Percentiles rank a stretch among this genome's conserved stretches.
Evolutionary conservation across 2,797 vertebrate genomes (phyloP).

Genomic region (Myotis findleyi): DNA sequence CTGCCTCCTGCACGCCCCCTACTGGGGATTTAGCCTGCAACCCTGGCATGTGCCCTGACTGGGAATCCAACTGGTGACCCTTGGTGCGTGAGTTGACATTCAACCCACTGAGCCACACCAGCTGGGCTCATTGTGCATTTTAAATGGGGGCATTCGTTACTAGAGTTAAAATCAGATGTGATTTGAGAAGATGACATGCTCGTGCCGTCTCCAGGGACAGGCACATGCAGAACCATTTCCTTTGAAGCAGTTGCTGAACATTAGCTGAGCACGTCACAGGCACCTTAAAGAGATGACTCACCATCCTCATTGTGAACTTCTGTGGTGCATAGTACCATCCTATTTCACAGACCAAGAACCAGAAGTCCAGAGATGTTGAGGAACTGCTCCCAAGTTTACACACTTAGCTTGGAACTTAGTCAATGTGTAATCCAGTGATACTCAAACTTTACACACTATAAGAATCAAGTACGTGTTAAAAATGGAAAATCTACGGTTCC

Average conservation of each 20-base stretch:
- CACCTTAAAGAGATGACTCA: neutral
- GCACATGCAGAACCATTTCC: neutral
- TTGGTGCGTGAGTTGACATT: too few relatives aligned
- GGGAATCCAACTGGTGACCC: too few relatives aligned
- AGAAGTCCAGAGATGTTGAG: neutral
- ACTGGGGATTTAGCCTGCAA: too few relatives aligned
- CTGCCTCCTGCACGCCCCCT: too few relatives aligned
- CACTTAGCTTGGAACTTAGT: neutral
- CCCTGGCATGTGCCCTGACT: too few relatives aligned
- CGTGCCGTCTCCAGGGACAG: neutral
- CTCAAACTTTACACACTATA: neutral
- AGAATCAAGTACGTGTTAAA: neutral
- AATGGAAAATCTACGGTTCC: neutral
- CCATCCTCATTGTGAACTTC: neutral
- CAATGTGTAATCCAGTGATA: neutral
- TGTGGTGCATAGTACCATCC: accelerated
- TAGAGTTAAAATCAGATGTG: neutral
- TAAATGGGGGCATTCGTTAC: neutral
- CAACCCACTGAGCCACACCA: too few relatives aligned
- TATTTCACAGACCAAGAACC: neutral
- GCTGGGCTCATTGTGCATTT: neutral
- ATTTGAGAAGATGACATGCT: neutral
- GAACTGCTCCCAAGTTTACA: neutral
- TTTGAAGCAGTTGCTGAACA: neutral
- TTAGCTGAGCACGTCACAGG: neutral